These are phyloP conservation scores for Microctenopoma steveboyesi DNA, from an alignment of 2,797 vertebrate species.

Conservation along the genomic window DNA sequence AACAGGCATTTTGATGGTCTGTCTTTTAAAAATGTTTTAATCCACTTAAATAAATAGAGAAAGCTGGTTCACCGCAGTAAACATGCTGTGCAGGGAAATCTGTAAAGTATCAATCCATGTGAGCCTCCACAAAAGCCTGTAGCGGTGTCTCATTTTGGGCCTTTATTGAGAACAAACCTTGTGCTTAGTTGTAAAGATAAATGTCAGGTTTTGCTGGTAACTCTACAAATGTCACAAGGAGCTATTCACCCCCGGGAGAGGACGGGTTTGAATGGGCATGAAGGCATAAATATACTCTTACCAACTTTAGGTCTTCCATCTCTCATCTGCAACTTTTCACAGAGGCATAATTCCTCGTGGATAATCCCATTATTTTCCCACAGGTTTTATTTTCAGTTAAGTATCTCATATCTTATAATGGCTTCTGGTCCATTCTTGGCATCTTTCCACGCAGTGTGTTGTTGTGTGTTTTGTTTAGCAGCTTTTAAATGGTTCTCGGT, in stretches of 20 bases:
- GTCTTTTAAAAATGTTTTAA: not conserved
- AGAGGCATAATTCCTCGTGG: conserved; percentile 15
- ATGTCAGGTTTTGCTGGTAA: conserved; percentile 53
- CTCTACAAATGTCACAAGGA: conserved; percentile 53
- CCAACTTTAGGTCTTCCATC: not conserved
- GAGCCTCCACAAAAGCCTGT: not conserved
- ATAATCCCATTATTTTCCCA: not conserved
- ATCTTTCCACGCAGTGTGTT: too few relatives aligned
- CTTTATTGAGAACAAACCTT: conserved; percentile 23
- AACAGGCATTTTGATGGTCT: not conserved
- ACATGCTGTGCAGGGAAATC: not conserved
- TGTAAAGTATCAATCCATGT: not conserved
- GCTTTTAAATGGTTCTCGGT: too few relatives aligned
- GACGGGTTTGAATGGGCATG: conserved; percentile 45
- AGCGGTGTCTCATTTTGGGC: not conserved
- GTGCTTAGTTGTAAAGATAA: conserved; percentile 34
- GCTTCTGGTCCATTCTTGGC: too few relatives aligned
- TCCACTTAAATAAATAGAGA: not conserved
- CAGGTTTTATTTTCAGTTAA: too few relatives aligned
- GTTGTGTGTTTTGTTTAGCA: too few relatives aligned
- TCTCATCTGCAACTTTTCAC: conserved; percentile 10
- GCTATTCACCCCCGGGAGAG: not conserved
- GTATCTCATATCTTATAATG: too few relatives aligned
- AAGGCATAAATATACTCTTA: not conserved
- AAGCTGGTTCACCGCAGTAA: not conserved